These are phyloP conservation scores for Papilio polyxenes DNA, from an alignment of 1,140 invertebrate species.

Conservation along the genomic window DNA sequence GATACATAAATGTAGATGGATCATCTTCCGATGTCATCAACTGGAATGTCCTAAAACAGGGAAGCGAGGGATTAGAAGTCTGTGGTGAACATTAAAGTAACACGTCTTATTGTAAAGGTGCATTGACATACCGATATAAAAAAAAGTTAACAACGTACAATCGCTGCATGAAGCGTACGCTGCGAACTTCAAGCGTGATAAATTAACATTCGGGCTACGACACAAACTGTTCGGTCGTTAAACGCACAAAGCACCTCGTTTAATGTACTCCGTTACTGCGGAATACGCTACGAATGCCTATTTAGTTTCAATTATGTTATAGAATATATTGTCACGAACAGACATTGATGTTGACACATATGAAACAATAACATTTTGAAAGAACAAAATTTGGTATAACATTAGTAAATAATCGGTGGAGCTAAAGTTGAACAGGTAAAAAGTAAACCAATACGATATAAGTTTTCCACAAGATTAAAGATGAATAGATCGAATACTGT, in stretches of 20 bases:
- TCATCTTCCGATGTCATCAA: too few relatives aligned
- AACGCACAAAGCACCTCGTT: constrained; percentile 40
- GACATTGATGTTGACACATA: not conserved
- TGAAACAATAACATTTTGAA: too few relatives aligned
- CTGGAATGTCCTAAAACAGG: too few relatives aligned
- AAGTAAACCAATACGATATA: too few relatives aligned
- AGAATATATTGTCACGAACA: not conserved
- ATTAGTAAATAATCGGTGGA: not conserved
- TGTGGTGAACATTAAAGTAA: not conserved
- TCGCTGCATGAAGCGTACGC: constrained; percentile 53
- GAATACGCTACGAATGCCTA: not conserved
- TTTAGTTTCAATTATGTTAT: constrained; percentile 14
- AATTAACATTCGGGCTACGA: constrained; percentile 57
- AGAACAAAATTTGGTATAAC: not conserved
- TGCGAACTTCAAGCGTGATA: constrained; percentile 57
- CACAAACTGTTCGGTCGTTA: constrained; percentile 53
- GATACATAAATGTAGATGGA: not conserved
- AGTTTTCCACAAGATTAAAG: too few relatives aligned
- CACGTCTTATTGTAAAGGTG: not conserved
- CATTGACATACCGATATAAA: not conserved
- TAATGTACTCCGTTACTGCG: not conserved
- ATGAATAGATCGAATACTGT: too few relatives aligned
- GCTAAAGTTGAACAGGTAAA: not conserved
- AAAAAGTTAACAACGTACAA: constrained; percentile 42
- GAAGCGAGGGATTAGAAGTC: too few relatives aligned